Base-by-base conservation (phyloP, 2,113 vertebrate genomes). In the Semnornis frantzii region DNA sequence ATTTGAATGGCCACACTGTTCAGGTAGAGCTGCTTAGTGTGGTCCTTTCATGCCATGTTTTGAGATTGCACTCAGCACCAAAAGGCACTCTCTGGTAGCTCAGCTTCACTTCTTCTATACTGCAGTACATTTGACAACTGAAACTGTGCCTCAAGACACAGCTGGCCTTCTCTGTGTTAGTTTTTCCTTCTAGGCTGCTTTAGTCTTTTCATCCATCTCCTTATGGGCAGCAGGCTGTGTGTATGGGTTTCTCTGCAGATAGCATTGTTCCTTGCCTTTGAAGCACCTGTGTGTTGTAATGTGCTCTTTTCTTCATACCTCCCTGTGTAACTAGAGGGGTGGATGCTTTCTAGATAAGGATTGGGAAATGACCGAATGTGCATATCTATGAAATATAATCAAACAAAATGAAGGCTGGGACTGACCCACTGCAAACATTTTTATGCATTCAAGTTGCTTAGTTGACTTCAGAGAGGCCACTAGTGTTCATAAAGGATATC, bases 291-390 rank as follows among this genome's bases (percentile, higher is more conserved):
- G 6, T 65, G 63, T 71, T 92, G 42, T 34, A 54, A 25, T 82
- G 82, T 94, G 71, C 75, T 92, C 66, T 86, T 94, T 82, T 83
- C 63, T 77, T 89, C 62, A 44, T 72, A 86, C n/a, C 62, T 93
- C 57, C 63, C 62, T 8, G 0, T 70, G 65, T 72, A 89, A 83
- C 52, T 59, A 77, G 69, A 84, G 66, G 27, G 37, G 55, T 0
- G 7, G 54, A 37, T 92, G 44, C 73, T 81, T 91, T 81, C 62
- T 14, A 81, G 85, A 66, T 92, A 78, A 68, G 89, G 54, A 28
- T 54, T 85, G 33, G 57, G 64, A 87, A 95, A 89, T 52, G 42
- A 34, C 64, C 80, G 65, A 70, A 73, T 30, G 28, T 25, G 3
- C 62, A 54, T 28, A 21, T 71, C 59, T 76, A 9, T 34, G 69